These are phyloP conservation scores for Tetramorium bicarinatum DNA, from an alignment of 2,888 invertebrate species.

Conservation along the genomic window DNA sequence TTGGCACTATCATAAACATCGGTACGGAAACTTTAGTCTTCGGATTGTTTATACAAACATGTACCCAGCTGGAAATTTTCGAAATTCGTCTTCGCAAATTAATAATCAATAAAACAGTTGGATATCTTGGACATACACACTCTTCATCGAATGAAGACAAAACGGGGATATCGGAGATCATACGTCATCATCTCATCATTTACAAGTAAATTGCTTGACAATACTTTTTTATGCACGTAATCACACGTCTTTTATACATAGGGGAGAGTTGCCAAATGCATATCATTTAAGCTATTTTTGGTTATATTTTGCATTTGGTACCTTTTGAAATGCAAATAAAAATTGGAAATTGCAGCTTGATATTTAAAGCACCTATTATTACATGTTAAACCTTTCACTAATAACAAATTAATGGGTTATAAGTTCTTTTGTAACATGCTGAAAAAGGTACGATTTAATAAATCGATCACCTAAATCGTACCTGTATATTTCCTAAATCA, in stretches of 20 bases:
- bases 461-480: too few relatives aligned
- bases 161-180: neutral
- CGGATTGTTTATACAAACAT: slow-evolving; percentile 68
- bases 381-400: too few relatives aligned
- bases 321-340: too few relatives aligned
- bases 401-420: too few relatives aligned
- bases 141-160: neutral
- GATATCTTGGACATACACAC: neutral
- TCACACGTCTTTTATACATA: neutral
- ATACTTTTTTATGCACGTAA: neutral
- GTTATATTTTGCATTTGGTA: too few relatives aligned
- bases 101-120: neutral
- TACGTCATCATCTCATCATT: slow-evolving; percentile 22
- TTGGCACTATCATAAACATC: slow-evolving; percentile 57
- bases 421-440: too few relatives aligned
- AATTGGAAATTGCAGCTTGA: too few relatives aligned
- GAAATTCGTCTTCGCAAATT: slow-evolving; percentile 61
- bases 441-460: too few relatives aligned
- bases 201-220: slow-evolving; percentile 1
- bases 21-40: slow-evolving; percentile 74
- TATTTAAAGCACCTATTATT: too few relatives aligned
- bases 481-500: too few relatives aligned
- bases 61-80: slow-evolving; percentile 74
- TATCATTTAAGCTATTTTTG: too few relatives aligned
- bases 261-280: too few relatives aligned